A percentile compares a stretch with the other conserved stretches of the same genome.
phyloP scores from a whole-genome alignment of 2,797 vertebrate genomes.

The Ceyx erithaca region DNA sequence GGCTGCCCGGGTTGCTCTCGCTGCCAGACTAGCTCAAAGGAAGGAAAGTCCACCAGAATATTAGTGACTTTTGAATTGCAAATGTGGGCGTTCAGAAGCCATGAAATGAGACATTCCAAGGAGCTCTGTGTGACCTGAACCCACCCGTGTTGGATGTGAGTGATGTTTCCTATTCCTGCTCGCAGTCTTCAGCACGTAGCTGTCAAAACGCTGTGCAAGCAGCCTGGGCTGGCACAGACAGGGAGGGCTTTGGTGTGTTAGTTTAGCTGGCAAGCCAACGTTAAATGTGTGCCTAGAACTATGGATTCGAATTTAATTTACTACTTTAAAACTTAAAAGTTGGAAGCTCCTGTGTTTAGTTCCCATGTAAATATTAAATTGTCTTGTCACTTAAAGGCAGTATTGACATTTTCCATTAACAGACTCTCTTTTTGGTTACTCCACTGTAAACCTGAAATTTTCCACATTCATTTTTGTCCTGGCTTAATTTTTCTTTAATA shows the following conservation, averaged over 20 bases:
- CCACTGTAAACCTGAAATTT: background rate
- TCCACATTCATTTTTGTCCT: background rate
- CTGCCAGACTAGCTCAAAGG: background rate
- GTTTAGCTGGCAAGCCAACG: background rate
- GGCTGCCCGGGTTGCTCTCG: background rate
- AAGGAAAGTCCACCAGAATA: background rate
- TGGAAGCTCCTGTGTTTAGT: background rate
- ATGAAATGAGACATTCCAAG: constrained; percentile 2
- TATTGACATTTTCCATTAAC: background rate
- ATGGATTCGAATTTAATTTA: background rate
- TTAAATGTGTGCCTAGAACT: background rate
- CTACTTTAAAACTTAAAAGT: background rate
- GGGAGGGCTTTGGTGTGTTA: background rate
- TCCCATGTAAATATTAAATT: background rate
- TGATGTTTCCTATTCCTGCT: background rate
- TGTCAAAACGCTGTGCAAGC: background rate
- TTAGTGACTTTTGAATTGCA: background rate
- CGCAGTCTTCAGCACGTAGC: background rate
- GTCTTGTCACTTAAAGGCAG: background rate
- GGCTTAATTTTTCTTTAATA: background rate
- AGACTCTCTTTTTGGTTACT: background rate
- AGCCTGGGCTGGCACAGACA: background rate
- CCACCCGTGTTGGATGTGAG: background rate
- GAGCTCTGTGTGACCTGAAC: background rate
- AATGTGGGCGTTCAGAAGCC: background rate